Conservation (phyloP, 1,140 invertebrate species). For the Gonioctena quinquepunctata region DNA sequence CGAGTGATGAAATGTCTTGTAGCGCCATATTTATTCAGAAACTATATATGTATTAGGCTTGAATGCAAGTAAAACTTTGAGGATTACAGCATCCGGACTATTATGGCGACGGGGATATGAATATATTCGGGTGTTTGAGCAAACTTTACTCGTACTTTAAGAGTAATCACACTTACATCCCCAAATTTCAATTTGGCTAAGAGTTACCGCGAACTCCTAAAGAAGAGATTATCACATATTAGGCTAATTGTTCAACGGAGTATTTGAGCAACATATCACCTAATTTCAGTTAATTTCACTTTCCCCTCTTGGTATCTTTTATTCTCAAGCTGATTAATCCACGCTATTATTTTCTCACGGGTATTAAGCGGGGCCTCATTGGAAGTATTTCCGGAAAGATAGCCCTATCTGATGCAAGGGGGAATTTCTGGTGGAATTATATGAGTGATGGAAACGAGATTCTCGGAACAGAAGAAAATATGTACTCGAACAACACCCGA, state of each 20-base stretch:
- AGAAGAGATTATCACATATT: conserved; percentile 34
- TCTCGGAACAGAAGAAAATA: too few relatives aligned
- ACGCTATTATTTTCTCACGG: too few relatives aligned
- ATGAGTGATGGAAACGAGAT: too few relatives aligned
- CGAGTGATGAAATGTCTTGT: too few relatives aligned
- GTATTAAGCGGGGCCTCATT: too few relatives aligned
- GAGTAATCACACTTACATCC: conserved; percentile 28
- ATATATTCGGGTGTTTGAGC: conserved; percentile 15
- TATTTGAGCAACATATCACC: conserved; percentile 12
- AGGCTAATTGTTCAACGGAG: conserved; percentile 21
- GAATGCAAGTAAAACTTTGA: background rate
- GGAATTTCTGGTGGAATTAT: too few relatives aligned
- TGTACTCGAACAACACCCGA: too few relatives aligned
- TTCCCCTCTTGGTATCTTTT: background rate
- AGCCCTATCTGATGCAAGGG: too few relatives aligned
- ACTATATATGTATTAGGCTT: too few relatives aligned
- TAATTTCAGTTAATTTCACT: conserved; percentile 11
- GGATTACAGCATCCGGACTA: background rate
- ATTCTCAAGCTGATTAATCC: too few relatives aligned
- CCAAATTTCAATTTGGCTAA: conserved; percentile 33
- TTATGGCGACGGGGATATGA: conserved; percentile 17
- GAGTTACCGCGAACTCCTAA: conserved; percentile 29
- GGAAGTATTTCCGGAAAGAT: too few relatives aligned
- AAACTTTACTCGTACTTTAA: conserved; percentile 30
- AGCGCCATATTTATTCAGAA: too few relatives aligned